Conservation (phyloP, 2,888 invertebrate genomes). For the Strigamia transsilvanica region DNA sequence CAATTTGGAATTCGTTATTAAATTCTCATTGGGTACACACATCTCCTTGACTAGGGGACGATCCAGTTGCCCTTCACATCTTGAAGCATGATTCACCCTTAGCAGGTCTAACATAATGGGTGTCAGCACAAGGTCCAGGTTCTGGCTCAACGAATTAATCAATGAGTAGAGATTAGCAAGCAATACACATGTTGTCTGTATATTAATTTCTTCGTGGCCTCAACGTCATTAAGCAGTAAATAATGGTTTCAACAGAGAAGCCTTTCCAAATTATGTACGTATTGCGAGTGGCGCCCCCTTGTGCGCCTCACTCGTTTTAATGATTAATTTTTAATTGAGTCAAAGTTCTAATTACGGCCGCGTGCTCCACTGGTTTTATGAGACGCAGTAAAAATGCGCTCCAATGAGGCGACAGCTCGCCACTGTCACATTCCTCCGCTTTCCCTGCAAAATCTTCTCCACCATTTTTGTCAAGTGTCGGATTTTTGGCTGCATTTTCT, state of each 20-base stretch:
- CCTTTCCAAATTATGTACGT: slow-evolving; percentile 35
- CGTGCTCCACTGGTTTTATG: slow-evolving; percentile 46
- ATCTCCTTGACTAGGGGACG: slow-evolving; percentile 41
- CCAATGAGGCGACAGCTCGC: slow-evolving; percentile 49
- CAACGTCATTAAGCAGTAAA: slow-evolving; percentile 51
- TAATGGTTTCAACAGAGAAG: slow-evolving; percentile 33
- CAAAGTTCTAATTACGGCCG: slow-evolving; percentile 51
- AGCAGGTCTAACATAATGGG: slow-evolving; percentile 48
- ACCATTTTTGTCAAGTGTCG: slow-evolving; percentile 47
- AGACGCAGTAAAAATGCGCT: slow-evolving; percentile 48
- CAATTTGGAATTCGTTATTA: slow-evolving; percentile 46
- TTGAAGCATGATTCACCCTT: slow-evolving; percentile 46
- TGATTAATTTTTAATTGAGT: slow-evolving; percentile 52
- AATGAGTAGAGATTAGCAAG: slow-evolving; percentile 45
- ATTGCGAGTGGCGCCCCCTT: slow-evolving; percentile 19
- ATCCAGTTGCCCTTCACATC: slow-evolving; percentile 5
- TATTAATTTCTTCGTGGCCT: slow-evolving; percentile 50
- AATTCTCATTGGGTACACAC: slow-evolving; percentile 32
- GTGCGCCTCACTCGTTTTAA: slow-evolving; percentile 34
- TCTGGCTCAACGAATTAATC: slow-evolving; percentile 46
- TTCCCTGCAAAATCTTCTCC: slow-evolving; percentile 24
- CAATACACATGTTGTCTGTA: slow-evolving; percentile 52
- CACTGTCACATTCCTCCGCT: slow-evolving; percentile 45
- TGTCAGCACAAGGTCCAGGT: slow-evolving; percentile 47
- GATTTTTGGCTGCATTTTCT: slow-evolving; percentile 47